Percentiles rank a stretch among this genome's conserved stretches.
Conservation (phyloP, 2,888 invertebrate species). For the Melinopterus prodromus region DNA sequence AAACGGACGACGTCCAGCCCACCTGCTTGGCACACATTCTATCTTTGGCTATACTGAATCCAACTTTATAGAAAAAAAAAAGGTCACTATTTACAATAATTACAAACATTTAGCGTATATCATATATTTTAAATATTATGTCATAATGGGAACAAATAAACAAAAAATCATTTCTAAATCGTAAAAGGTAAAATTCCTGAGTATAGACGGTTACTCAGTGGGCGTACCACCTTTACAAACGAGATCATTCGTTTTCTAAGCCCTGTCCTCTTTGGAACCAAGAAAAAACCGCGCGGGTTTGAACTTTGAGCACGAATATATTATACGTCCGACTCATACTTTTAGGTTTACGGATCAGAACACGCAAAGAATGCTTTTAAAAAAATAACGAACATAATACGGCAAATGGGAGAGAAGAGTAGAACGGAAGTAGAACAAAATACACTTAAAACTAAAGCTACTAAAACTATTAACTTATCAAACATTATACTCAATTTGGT, state of each 20-base stretch:
- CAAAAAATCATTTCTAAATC: slow-evolving; percentile 46
- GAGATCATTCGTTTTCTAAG: slow-evolving; percentile 61
- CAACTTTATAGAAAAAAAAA: slow-evolving; percentile 49
- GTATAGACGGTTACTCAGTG: slow-evolving; percentile 49
- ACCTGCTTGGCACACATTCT: slow-evolving; percentile 52
- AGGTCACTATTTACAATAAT: slow-evolving; percentile 44
- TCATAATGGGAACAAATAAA: slow-evolving; percentile 26
- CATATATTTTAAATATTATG: slow-evolving; percentile 23
- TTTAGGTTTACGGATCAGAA: background rate
- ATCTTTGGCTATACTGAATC: slow-evolving; percentile 61
- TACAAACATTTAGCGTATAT: slow-evolving; percentile 38
- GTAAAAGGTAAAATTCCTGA: slow-evolving; percentile 57
- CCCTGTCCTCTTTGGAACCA: slow-evolving; percentile 56
- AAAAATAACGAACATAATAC: background rate
- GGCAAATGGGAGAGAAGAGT: slow-evolving; percentile 29
- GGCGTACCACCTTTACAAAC: slow-evolving; percentile 49
- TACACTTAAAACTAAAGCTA: background rate
- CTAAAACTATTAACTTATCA: background rate
- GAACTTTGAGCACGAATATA: background rate
- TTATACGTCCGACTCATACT: background rate
- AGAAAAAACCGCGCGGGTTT: background rate
- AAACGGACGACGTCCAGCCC: slow-evolving; percentile 52
- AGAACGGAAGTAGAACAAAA: background rate
- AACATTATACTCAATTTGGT: slow-evolving; percentile 42
- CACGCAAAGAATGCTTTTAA: background rate